These are phyloP conservation scores for Cyphomyrus plagiostoma DNA, from an alignment of 2,113 vertebrate genomes.

Conservation along the genomic window DNA sequence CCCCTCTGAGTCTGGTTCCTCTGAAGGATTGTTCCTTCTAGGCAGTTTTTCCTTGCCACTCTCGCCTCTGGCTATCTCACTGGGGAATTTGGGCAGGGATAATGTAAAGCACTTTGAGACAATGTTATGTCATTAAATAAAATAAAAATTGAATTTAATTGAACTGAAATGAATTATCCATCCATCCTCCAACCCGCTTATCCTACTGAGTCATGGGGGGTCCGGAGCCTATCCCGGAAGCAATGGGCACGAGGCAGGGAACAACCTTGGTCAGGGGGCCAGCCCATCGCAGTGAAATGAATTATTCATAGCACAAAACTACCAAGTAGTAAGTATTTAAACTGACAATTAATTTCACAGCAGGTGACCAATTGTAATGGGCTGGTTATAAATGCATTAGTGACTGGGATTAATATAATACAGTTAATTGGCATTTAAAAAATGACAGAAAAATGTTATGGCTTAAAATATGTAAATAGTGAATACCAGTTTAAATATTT, in stretches of 20 bases:
- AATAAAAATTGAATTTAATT: neutral
- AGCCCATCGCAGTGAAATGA: too few species aligned
- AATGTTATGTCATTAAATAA: neutral
- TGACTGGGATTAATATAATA: conserved; percentile 42
- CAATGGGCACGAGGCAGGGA: too few species aligned
- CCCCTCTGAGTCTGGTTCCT: neutral
- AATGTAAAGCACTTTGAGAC: neutral
- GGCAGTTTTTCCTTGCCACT: neutral
- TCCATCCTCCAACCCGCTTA: too few species aligned
- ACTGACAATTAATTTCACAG: conserved; percentile 57
- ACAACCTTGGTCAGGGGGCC: too few species aligned
- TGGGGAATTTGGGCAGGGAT: neutral
- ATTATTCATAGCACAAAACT: conserved; percentile 42
- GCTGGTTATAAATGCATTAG: conserved; percentile 36
- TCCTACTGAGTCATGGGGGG: too few species aligned
- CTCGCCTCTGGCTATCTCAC: neutral
- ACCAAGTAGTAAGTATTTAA: conserved; percentile 41
- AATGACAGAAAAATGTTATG: neutral
- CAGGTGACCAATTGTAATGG: conserved; percentile 38
- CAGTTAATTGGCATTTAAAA: conserved; percentile 35
- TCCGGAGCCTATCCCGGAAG: too few species aligned
- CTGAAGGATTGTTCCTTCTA: neutral
- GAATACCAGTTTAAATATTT: neutral
- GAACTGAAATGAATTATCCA: neutral
- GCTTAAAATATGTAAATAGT: neutral